Percentiles rank a stretch among this genome's conserved stretches.
phyloP scores from a whole-genome alignment of 2,888 invertebrate species.

The Morpho deidamia region DNA sequence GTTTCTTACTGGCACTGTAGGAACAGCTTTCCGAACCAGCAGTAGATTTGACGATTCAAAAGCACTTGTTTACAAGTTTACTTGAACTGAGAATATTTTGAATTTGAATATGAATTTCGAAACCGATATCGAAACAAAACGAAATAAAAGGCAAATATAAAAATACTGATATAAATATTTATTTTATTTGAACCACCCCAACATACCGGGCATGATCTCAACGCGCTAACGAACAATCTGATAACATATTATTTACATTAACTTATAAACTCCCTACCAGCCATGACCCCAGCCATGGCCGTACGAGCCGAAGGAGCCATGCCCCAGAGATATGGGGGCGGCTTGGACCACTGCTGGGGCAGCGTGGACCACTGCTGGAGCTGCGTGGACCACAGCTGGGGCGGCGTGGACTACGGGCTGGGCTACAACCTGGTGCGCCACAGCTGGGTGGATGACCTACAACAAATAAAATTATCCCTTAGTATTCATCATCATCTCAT shows the following conservation, averaged over 20 bases:
- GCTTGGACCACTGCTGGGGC: constrained; percentile 36
- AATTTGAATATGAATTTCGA: no score
- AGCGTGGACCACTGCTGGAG: constrained; percentile 44
- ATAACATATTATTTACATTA: constrained; percentile 40
- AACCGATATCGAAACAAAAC: no score
- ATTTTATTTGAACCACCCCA: constrained; percentile 57
- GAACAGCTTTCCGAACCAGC: no score
- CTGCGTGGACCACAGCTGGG: constrained; percentile 37
- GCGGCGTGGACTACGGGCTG: constrained; percentile 29
- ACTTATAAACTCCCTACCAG: constrained; percentile 43
- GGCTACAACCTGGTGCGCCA: constrained; percentile 28
- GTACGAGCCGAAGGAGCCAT: constrained; percentile 39
- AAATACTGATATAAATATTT: constrained; percentile 49
- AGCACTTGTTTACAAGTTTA: no score
- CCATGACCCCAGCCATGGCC: constrained; percentile 65
- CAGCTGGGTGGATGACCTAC: constrained; percentile 35
- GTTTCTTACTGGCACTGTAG: no score
- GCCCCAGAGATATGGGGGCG: constrained; percentile 25
- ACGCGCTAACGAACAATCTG: constrained; percentile 43
- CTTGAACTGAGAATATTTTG: no score
- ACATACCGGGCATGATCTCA: constrained; percentile 60
- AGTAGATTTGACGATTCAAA: no score
- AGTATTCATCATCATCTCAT: no score
- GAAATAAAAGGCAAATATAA: constrained; percentile 27
- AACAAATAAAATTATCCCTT: constrained; percentile 11